A percentile compares a stretch with the other conserved stretches of the same genome.
Evolutionary conservation across 2,888 invertebrate species (phyloP).

Genomic region (Galerucella calmariensis): DNA sequence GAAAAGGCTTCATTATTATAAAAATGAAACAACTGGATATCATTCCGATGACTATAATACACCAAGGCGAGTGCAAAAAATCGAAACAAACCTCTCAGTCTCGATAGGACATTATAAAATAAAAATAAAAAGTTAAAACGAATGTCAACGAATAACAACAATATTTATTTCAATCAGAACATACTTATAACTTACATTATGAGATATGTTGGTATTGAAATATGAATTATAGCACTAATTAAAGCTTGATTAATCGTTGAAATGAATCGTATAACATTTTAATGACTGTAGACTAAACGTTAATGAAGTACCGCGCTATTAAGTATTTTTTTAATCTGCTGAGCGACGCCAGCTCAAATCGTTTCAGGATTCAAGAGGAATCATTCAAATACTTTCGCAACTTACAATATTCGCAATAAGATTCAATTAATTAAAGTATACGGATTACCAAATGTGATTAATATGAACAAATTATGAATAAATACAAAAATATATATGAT

Average conservation of each 20-base stretch:
- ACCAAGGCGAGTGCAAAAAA: no score
- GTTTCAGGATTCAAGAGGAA: conserved; percentile 1
- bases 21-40: no score
- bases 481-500: no score
- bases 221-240: conserved; percentile 33
- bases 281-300: conserved; percentile 32
- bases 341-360: conserved; percentile 25
- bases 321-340: conserved; percentile 25
- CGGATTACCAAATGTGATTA: no score
- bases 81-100: neutral
- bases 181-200: conserved; percentile 34
- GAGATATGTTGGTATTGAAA: conserved; percentile 35
- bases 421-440: neutral
- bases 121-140: conserved; percentile 1
- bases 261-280: conserved; percentile 31
- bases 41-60: no score
- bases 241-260: conserved; percentile 29
- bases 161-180: conserved; percentile 20
- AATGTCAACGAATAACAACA: conserved; percentile 21
- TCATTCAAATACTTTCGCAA: neutral
- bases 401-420: neutral
- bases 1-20: no score
- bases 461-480: no score
- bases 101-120: neutral
- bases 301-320: conserved; percentile 30